phyloP scores from a whole-genome alignment of 2,113 vertebrate species.

The Peromyscus californicus region DNA sequence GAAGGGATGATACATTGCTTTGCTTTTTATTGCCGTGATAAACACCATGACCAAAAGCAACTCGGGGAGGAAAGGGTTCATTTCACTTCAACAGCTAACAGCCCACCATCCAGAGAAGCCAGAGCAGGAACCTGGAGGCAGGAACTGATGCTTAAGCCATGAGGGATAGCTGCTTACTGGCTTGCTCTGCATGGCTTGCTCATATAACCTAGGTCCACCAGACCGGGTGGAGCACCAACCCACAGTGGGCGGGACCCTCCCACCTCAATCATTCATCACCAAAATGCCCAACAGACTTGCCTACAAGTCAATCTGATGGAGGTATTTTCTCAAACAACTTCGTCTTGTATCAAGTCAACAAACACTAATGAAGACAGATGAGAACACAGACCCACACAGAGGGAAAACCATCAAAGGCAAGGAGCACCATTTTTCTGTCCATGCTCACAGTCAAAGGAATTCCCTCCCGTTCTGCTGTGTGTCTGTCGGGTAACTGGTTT shows the following conservation, averaged over 20 bases:
- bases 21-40: not conserved
- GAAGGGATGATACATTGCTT: not conserved
- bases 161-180: not conserved
- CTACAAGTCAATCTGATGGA: not conserved
- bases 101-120: not conserved
- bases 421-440: not conserved
- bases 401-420: accelerated
- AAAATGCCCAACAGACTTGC: not conserved
- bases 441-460: not conserved
- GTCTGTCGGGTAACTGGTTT: not conserved
- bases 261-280: not conserved
- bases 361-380: not conserved
- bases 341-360: not conserved
- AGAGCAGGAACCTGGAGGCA: not conserved
- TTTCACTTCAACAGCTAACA: not conserved
- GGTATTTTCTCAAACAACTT: not conserved
- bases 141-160: not conserved
- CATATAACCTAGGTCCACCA: not conserved
- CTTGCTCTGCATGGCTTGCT: too few relatives aligned
- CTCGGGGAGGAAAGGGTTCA: not conserved
- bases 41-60: not conserved
- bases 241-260: not conserved
- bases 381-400: too few relatives aligned
- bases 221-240: not conserved
- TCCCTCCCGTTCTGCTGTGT: too few relatives aligned